Conservation (phyloP, 1,140 invertebrate species). For the Drosophila takahashii region DNA sequence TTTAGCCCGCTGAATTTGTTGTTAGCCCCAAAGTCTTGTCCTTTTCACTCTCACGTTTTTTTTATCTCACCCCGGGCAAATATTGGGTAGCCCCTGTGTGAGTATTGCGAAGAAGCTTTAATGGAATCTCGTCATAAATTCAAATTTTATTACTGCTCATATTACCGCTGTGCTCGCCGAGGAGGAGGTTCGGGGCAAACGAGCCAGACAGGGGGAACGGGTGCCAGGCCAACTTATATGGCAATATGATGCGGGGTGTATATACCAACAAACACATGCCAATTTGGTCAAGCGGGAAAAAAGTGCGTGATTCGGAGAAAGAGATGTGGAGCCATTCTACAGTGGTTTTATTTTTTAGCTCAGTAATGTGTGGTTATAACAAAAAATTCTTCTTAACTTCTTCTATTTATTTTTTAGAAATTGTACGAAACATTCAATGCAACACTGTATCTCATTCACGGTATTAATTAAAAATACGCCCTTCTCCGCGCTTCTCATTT, state of each 20-base stretch:
- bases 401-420: too few species aligned
- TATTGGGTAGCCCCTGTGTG: constrained; percentile 60
- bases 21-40: constrained; percentile 36
- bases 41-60: constrained; percentile 22
- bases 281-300: constrained; percentile 26
- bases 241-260: constrained; percentile 48
- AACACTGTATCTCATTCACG: neutral
- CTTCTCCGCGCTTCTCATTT: constrained; percentile 6
- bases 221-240: constrained; percentile 60
- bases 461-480: neutral
- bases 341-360: constrained; percentile 8
- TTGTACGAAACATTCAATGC: neutral
- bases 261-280: constrained; percentile 35
- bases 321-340: constrained; percentile 5
- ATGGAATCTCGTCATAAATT: constrained; percentile 84
- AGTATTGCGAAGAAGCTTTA: constrained; percentile 82
- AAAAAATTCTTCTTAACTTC: too few species aligned
- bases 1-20: constrained; percentile 60
- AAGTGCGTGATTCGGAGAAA: constrained; percentile 2
- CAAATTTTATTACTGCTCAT: constrained; percentile 84
- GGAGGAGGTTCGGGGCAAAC: constrained; percentile 8
- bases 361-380: neutral
- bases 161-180: constrained; percentile 68
- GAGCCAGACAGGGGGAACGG: constrained; percentile 21
- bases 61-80: constrained; percentile 70